These are phyloP conservation scores for Rhopalosiphum maidis DNA, from an alignment of 1,140 invertebrate genomes.

Conservation along the genomic window DNA sequence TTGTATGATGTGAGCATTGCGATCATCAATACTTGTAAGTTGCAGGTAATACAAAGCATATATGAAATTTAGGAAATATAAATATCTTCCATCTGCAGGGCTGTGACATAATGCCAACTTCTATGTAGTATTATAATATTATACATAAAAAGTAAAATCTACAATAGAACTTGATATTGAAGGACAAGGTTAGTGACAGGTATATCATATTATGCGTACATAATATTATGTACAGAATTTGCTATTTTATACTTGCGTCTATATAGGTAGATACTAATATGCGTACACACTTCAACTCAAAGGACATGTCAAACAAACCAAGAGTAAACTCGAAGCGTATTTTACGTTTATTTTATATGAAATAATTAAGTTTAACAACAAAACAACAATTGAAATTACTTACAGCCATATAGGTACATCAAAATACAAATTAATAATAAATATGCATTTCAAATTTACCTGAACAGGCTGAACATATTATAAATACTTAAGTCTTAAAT, in stretches of 20 bases:
- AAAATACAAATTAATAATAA: neutral
- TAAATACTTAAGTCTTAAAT: too few species aligned
- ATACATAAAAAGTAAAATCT: neutral
- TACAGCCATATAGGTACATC: neutral
- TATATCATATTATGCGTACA: neutral
- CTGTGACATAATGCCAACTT: neutral
- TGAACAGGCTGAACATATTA: too few species aligned
- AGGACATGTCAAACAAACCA: neutral
- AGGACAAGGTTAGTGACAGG: conserved; percentile 6
- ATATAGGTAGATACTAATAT: neutral
- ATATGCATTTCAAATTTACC: neutral
- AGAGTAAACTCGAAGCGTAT: neutral
- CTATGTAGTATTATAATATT: neutral
- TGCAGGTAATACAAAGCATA: neutral
- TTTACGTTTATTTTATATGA: neutral
- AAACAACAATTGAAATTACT: neutral
- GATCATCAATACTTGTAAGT: neutral
- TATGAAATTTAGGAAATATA: neutral
- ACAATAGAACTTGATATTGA: neutral
- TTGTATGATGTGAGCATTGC: neutral
- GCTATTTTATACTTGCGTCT: neutral
- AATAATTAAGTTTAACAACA: neutral
- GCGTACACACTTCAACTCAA: neutral
- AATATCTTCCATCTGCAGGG: neutral
- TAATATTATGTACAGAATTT: neutral